phyloP scores from a whole-genome alignment of 2,888 invertebrate species.

The Globia sparganii region DNA sequence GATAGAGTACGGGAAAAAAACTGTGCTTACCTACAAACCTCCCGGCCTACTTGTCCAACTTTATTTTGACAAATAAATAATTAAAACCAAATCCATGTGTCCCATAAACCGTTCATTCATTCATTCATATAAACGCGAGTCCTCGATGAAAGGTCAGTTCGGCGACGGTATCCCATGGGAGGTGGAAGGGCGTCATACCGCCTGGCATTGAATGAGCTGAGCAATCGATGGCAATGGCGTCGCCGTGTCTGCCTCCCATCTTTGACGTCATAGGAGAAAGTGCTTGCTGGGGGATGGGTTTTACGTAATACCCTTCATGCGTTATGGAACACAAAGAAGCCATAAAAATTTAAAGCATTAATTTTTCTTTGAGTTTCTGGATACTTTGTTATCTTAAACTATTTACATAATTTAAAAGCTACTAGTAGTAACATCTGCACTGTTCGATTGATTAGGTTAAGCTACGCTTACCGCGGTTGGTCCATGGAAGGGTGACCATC shows the following conservation, averaged over 20 bases:
- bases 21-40: neutral
- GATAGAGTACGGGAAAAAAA: neutral
- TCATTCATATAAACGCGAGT: slow-evolving; percentile 22
- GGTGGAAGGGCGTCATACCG: slow-evolving; percentile 53
- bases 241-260: slow-evolving; percentile 72
- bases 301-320: slow-evolving; percentile 30
- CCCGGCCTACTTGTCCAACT: neutral
- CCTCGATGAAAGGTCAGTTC: slow-evolving; percentile 51
- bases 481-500: no score
- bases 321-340: neutral
- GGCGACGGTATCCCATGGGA: slow-evolving; percentile 23
- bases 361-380: no score
- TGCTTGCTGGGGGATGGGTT: slow-evolving; percentile 46
- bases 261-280: slow-evolving; percentile 77
- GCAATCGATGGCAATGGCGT: slow-evolving; percentile 77
- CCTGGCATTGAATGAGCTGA: slow-evolving; percentile 71
- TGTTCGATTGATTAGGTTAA: no score
- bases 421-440: no score
- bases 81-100: neutral
- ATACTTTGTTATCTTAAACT: no score
- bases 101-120: slow-evolving; percentile 6
- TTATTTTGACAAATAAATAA: neutral
- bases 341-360: neutral
- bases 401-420: no score
- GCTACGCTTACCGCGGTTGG: no score